Percentiles rank a stretch among this genome's conserved stretches.
Conservation (phyloP, 2,797 vertebrate genomes). For the Periparus ater region DNA sequence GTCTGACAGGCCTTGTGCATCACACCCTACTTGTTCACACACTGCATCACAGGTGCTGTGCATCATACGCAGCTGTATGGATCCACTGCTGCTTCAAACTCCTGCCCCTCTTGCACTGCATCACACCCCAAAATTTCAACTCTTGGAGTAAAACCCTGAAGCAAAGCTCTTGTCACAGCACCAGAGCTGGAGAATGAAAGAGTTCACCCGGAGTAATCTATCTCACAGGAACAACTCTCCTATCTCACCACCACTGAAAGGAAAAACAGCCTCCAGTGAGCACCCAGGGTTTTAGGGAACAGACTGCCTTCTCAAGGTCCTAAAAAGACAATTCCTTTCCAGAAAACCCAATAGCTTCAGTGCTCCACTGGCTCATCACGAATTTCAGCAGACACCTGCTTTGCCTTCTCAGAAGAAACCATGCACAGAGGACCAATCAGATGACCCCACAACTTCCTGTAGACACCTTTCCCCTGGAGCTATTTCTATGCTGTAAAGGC, state of each 20-base stretch:
- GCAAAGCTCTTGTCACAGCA: background rate
- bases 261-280: background rate
- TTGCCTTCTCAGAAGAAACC: background rate
- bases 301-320: background rate
- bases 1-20: background rate
- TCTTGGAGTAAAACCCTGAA: background rate
- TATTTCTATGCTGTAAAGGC: background rate
- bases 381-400: background rate
- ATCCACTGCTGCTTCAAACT: background rate
- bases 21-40: background rate
- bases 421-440: background rate
- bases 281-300: background rate
- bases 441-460: background rate
- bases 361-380: background rate
- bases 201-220: background rate
- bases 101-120: accelerated
- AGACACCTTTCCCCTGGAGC: background rate
- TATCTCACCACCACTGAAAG: background rate
- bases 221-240: background rate
- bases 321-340: background rate
- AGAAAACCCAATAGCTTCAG: background rate
- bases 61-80: background rate
- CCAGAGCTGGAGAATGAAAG: background rate
- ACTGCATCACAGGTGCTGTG: accelerated
- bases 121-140: background rate